Percentiles rank a stretch among this genome's conserved stretches.
Conservation (phyloP, 2,113 vertebrate genomes). For the Ictalurus furcatus region DNA sequence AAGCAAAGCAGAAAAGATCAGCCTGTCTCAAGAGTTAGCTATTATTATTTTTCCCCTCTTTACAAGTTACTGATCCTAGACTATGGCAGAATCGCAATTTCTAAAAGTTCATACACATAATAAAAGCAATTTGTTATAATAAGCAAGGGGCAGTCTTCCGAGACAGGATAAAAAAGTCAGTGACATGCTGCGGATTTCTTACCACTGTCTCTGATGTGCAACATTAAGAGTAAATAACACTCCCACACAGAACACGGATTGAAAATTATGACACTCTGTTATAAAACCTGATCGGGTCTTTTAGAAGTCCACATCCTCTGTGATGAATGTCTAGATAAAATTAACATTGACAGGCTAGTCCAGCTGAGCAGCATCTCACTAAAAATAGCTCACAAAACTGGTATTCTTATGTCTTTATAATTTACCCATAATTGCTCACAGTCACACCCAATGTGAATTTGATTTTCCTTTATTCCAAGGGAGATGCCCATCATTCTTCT, state of each 20-base stretch:
- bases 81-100: neutral
- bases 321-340: neutral
- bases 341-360: neutral
- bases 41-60: neutral
- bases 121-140: constrained; percentile 21
- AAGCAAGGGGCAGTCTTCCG: neutral
- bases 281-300: neutral
- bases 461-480: neutral
- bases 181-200: neutral
- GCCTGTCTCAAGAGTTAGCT: neutral
- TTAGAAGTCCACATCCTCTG: neutral
- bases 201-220: neutral
- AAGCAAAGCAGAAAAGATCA: neutral
- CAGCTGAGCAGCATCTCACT: neutral
- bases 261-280: neutral
- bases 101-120: neutral
- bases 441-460: neutral
- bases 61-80: neutral
- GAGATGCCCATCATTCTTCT: neutral
- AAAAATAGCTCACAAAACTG: neutral
- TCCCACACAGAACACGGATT: constrained; percentile 6
- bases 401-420: neutral
- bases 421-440: neutral
- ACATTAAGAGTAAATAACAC: constrained; percentile 26
- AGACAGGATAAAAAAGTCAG: neutral